phyloP scores from a whole-genome alignment of 1,140 invertebrate genomes.

The Dryas iulia region DNA sequence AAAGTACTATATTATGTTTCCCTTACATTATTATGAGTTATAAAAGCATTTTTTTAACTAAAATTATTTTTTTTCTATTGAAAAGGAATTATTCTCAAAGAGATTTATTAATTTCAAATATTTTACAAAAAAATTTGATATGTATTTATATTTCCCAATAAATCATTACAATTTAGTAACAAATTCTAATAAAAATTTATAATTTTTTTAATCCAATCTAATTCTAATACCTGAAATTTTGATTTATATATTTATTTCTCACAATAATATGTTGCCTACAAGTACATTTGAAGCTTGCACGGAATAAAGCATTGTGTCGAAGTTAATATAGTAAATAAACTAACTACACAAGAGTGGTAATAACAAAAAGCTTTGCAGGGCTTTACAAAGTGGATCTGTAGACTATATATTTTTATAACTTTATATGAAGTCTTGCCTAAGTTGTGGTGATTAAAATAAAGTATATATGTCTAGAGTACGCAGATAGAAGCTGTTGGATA shows the following conservation, averaged over 20 bases:
- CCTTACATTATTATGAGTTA: background rate
- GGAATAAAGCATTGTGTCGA: slow-evolving; percentile 37
- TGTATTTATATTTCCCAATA: no score
- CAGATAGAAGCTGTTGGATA: slow-evolving; percentile 27
- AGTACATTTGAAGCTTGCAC: slow-evolving; percentile 20
- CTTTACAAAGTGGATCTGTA: slow-evolving; percentile 2
- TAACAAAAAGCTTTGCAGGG: background rate
- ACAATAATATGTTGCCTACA: background rate
- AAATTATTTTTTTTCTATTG: no score
- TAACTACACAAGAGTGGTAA: slow-evolving; percentile 1
- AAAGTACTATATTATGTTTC: background rate
- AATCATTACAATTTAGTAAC: background rate
- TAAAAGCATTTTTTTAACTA: background rate
- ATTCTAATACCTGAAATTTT: no score
- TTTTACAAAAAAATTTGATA: no score
- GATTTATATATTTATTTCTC: no score
- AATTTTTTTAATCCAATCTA: background rate
- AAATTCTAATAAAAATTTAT: background rate
- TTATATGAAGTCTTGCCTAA: slow-evolving; percentile 10
- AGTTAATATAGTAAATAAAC: slow-evolving; percentile 6
- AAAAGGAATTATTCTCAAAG: no score
- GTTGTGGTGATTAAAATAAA: slow-evolving; percentile 8
- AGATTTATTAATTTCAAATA: no score
- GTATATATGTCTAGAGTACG: slow-evolving; percentile 9
- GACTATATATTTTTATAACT: background rate